Base-by-base conservation (phyloP, 2,797 vertebrate genomes). In the Perodicticus potto region DNA sequence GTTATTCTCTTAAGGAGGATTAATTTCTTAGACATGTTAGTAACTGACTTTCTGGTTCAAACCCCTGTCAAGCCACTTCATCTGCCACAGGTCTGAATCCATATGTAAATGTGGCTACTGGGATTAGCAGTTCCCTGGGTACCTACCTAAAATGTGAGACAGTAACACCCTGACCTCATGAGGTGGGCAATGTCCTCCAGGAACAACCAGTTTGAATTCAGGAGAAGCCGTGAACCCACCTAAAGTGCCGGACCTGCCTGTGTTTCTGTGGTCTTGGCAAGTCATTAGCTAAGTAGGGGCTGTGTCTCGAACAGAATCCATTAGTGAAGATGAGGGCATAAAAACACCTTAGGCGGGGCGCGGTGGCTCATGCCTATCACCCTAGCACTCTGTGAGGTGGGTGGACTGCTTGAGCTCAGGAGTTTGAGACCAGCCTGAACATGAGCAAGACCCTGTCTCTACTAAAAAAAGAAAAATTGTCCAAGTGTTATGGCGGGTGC, bases 111-210 rank as follows among this genome's bases (percentile, higher is more conserved):
- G 67, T 59, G 34, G 29, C n/a, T n/a, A 5, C 49, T 4, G 1
- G 45, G 49, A 32, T n/a, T 6, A 11, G 25, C 0, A 7, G 45
- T 14, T 29, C 29, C 27, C 27, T 29, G 53, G 55, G 73, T n/a
- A 25, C 27, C 32, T n/a, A 49, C 8, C 10, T 3, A 29, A 65
- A 59, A 40, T 22, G n/a, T 40, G 61, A 43, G 1, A 3, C 1
- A 9, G 37, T 25, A 74, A 22, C 2, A 7, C 20, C 12, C 1
- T 0, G 3, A 2, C 5, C 53, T 70, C 23, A 3, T 0, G 16
- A 6, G 40, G 22, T 20, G 13, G 73, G 37, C 25, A 37, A 12
- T 22, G 43, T 7, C 40, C 25, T 43, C 14, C 1, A 16, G 53
- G 49, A 70, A 32, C 0, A 4, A 4, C 11, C 22, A 49, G 27